These are phyloP conservation scores for Tetramorium bicarinatum DNA, from an alignment of 2,888 invertebrate genomes.

Conservation along the genomic window DNA sequence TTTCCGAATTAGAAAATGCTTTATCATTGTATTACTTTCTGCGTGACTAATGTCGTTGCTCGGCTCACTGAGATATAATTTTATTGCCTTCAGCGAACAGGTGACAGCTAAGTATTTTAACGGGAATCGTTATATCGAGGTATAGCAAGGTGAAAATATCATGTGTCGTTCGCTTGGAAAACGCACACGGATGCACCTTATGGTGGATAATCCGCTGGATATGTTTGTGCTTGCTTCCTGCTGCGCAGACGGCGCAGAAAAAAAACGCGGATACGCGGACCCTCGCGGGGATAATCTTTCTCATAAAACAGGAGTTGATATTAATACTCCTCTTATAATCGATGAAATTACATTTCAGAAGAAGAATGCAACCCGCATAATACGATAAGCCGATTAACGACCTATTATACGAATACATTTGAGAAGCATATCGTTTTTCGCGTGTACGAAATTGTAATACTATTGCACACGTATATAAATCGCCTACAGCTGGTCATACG, in stretches of 20 bases:
- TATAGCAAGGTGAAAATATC: conserved; percentile 27
- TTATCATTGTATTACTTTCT: not conserved
- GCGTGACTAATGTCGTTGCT: not conserved
- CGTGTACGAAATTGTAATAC: conserved; percentile 52
- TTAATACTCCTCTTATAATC: conserved; percentile 62
- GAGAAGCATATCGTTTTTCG: conserved; percentile 71
- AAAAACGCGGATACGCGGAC: conserved; percentile 16
- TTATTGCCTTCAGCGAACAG: not conserved
- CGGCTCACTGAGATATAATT: conserved; percentile 17
- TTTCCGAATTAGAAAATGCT: not conserved
- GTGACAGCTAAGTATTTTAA: conserved; percentile 44
- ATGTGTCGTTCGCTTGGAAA: conserved; percentile 28
- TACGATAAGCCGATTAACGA: conserved; percentile 76
- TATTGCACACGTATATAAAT: not conserved
- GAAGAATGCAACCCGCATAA: conserved; percentile 69
- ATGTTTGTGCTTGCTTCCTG: conserved; percentile 40
- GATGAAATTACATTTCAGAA: conserved; percentile 73
- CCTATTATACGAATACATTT: conserved; percentile 71
- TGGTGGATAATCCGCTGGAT: conserved; percentile 35
- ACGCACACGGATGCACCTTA: conserved; percentile 16
- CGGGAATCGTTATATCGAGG: conserved; percentile 42
- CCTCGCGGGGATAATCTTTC: conserved; percentile 58
- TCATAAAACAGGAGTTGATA: conserved; percentile 61
- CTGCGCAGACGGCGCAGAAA: conserved; percentile 27
- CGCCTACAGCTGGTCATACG: not conserved